A percentile compares a stretch with the other conserved stretches of the same genome.
These are phyloP conservation scores for Listrodromus nycthemerus DNA, from an alignment of 2,888 invertebrate species.

Conservation along the genomic window DNA sequence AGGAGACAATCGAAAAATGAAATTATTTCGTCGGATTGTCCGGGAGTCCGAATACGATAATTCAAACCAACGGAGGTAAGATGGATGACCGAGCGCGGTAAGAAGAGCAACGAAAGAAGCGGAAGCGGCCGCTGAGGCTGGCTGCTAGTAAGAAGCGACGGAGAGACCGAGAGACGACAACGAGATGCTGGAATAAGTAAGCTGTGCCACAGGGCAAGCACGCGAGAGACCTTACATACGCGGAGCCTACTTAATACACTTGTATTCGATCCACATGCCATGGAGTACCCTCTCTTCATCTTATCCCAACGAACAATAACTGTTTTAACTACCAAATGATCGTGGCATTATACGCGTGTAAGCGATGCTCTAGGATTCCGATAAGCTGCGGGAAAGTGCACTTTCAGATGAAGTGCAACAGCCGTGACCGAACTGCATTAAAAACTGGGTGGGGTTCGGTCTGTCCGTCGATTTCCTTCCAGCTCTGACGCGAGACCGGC, in stretches of 20 bases:
- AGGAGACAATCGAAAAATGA: slow-evolving; percentile 36
- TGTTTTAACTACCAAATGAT: slow-evolving; percentile 64
- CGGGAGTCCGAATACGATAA: slow-evolving; percentile 30
- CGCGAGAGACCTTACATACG: slow-evolving; percentile 62
- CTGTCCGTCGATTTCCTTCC: no score
- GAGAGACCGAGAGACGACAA: neutral
- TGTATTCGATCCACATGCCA: slow-evolving; percentile 47
- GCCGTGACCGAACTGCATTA: neutral
- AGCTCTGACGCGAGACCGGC: no score
- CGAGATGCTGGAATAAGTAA: slow-evolving; percentile 65
- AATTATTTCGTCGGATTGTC: slow-evolving; percentile 28
- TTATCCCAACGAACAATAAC: slow-evolving; percentile 54
- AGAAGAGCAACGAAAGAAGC: slow-evolving; percentile 12
- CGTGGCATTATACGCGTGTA: slow-evolving; percentile 42
- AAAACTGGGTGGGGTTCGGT: no score
- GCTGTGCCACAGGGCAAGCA: slow-evolving; percentile 60
- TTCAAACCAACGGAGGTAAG: slow-evolving; percentile 20
- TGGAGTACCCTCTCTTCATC: neutral
- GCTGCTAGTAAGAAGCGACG: neutral
- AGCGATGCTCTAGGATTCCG: slow-evolving; percentile 12
- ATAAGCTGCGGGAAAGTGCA: neutral
- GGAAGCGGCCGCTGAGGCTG: neutral
- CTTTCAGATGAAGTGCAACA: slow-evolving; percentile 3
- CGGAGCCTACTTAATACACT: slow-evolving; percentile 60
- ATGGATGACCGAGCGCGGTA: slow-evolving; percentile 2